These are phyloP conservation scores for Anthonomus grandis DNA, from an alignment of 1,140 invertebrate genomes.

Conservation along the genomic window DNA sequence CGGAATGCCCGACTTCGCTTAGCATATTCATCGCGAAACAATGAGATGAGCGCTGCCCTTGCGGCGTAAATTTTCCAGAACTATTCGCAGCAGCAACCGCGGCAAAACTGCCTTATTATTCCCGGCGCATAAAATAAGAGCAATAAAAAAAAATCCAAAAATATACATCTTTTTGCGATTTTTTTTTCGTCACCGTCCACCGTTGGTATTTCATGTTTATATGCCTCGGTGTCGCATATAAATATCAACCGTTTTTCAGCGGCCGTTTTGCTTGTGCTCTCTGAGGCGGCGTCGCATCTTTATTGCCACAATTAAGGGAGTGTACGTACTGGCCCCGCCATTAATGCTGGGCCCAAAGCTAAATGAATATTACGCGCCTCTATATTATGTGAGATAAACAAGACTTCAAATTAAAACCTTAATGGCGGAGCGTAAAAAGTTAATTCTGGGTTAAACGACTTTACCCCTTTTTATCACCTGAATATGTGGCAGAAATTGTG, in stretches of 20 bases:
- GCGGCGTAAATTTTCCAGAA: conserved; percentile 45
- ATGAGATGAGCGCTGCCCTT: conserved; percentile 40
- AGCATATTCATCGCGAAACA: conserved; percentile 47
- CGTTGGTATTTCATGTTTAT: conserved; percentile 48
- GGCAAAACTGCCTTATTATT: conserved; percentile 47
- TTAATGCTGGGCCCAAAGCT: conserved; percentile 19
- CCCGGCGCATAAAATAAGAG: conserved; percentile 43
- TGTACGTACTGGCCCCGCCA: conserved; percentile 12
- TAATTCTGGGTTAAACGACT: too few relatives aligned
- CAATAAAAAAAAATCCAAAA: conserved; percentile 42
- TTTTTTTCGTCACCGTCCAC: conserved; percentile 46
- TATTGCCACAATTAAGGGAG: conserved; percentile 43
- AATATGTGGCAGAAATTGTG: too few relatives aligned
- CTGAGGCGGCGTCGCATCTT: conserved; percentile 38
- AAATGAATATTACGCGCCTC: conserved; percentile 21
- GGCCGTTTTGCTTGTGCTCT: conserved; percentile 28
- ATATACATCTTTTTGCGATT: conserved; percentile 45
- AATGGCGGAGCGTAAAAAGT: conserved; percentile 10
- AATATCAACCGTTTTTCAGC: conserved; percentile 34
- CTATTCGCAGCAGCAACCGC: conserved; percentile 46
- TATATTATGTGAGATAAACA: conserved; percentile 30
- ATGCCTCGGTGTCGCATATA: conserved; percentile 39
- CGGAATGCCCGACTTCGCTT: conserved; percentile 39
- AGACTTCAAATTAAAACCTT: conserved; percentile 28
- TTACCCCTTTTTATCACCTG: too few relatives aligned